Evolutionary conservation across 2,888 invertebrate species (phyloP).

Genomic region (Lepas anatifera): DNA sequence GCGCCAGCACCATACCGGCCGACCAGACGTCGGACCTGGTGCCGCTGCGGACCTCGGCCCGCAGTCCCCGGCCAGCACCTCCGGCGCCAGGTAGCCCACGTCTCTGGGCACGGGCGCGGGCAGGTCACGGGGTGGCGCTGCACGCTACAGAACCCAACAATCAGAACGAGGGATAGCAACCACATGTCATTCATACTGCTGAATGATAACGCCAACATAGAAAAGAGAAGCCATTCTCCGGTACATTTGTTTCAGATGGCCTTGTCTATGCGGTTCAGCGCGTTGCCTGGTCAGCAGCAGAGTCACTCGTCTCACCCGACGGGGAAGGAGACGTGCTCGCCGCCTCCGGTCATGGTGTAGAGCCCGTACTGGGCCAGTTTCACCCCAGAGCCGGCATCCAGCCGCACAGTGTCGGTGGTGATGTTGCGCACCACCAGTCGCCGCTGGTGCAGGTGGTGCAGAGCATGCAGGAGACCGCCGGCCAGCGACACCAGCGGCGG

Average conservation of each 20-base stretch:
- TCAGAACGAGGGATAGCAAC: slow-evolving; percentile 12
- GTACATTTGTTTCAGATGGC: too few relatives aligned
- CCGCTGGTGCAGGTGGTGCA: slow-evolving; percentile 56
- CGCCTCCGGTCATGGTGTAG: slow-evolving; percentile 77
- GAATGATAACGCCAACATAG: too few relatives aligned
- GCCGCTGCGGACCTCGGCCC: slow-evolving; percentile 13
- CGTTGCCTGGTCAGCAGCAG: too few relatives aligned
- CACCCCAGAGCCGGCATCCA: slow-evolving; percentile 56
- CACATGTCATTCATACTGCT: too few relatives aligned
- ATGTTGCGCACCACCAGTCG: slow-evolving; percentile 68
- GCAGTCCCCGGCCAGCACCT: slow-evolving; percentile 28
- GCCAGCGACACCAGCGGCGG: slow-evolving; percentile 17
- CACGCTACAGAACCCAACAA: too few relatives aligned
- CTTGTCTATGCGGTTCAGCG: too few relatives aligned
- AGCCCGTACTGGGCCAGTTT: slow-evolving; percentile 90
- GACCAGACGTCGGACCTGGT: slow-evolving; percentile 88
- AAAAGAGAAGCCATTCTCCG: too few relatives aligned
- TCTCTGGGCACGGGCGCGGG: slow-evolving; percentile 27
- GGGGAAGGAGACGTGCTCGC: slow-evolving; percentile 79
- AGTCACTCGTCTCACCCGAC: slow-evolving; percentile 37
- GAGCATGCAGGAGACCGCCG: slow-evolving; percentile 37
- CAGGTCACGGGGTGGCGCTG: too few relatives aligned
- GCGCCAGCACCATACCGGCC: slow-evolving; percentile 75
- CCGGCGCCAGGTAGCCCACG: slow-evolving; percentile 33
- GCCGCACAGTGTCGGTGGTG: slow-evolving; percentile 65